Conservation (phyloP, 1,140 invertebrate genomes). For the Lycorma delicatula region DNA sequence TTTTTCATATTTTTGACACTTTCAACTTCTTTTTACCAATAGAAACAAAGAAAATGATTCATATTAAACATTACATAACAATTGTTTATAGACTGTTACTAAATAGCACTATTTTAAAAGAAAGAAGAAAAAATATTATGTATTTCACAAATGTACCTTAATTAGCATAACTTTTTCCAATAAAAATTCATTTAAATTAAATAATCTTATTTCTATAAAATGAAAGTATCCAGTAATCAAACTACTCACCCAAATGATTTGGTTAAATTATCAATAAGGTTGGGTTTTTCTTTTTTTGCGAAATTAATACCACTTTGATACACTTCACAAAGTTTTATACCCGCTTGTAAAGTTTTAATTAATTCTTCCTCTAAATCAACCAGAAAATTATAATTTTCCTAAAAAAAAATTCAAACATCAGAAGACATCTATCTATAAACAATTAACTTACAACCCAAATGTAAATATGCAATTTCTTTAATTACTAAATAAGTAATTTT, state of each 20-base stretch:
- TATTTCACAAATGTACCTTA: no score
- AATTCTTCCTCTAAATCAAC: conserved; percentile 87
- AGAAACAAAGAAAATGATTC: no score
- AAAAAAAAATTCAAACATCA: conserved; percentile 38
- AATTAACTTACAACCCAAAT: not conserved
- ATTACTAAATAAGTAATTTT: no score
- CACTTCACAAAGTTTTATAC: conserved; percentile 77
- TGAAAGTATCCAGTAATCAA: no score
- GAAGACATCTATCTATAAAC: conserved; percentile 4
- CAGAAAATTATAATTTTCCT: conserved; percentile 91
- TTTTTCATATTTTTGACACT: no score
- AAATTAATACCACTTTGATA: conserved; percentile 76
- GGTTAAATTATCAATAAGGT: conserved; percentile 82
- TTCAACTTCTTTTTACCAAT: no score
- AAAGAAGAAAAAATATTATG: no score
- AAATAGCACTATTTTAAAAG: no score
- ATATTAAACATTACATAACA: no score
- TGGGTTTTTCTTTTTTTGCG: conserved; percentile 81
- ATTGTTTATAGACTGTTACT: no score
- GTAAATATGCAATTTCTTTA: not conserved
- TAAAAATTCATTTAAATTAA: not conserved
- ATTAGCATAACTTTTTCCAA: not conserved
- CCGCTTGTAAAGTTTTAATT: conserved; percentile 73
- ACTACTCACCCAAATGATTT: conserved; percentile 79
- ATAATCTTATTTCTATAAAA: no score